phyloP scores from a whole-genome alignment of 2,797 vertebrate species.

The Pseudotriccus pelzelni region DNA sequence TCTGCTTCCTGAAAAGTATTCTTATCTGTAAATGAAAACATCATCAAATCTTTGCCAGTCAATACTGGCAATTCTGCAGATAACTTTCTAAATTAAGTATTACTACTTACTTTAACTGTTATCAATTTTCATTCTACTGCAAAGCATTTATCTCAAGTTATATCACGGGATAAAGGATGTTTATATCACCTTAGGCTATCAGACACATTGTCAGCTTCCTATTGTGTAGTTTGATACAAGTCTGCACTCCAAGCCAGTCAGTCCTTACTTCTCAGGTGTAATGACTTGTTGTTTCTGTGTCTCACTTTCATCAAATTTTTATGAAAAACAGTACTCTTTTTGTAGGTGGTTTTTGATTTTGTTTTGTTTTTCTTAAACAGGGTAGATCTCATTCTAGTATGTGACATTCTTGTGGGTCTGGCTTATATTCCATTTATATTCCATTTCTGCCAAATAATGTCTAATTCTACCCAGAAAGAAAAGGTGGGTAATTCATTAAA shows the following conservation, averaged over 20 bases:
- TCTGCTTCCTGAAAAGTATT: slow-evolving; percentile 77
- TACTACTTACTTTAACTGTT: neutral
- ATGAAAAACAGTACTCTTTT: neutral
- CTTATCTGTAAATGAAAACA: slow-evolving; percentile 77
- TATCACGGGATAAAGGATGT: neutral
- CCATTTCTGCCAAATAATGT: neutral
- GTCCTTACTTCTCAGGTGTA: neutral
- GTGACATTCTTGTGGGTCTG: neutral
- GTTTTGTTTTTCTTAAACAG: neutral
- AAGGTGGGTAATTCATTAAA: neutral
- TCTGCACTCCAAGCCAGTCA: neutral
- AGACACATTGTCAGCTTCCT: neutral
- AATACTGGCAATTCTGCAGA: neutral
- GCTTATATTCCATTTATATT: neutral
- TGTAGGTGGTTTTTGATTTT: neutral
- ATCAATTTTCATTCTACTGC: neutral
- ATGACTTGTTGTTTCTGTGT: neutral
- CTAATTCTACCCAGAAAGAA: neutral
- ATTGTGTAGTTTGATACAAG: neutral
- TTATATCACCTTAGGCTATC: neutral
- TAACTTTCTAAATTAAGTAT: neutral
- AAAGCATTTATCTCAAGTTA: neutral
- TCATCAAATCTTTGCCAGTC: neutral
- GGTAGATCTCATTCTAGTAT: neutral
- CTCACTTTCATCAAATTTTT: neutral